Evolutionary conservation across 1,140 invertebrate genomes (phyloP).

Genomic region (Calephelis virginiensis): DNA sequence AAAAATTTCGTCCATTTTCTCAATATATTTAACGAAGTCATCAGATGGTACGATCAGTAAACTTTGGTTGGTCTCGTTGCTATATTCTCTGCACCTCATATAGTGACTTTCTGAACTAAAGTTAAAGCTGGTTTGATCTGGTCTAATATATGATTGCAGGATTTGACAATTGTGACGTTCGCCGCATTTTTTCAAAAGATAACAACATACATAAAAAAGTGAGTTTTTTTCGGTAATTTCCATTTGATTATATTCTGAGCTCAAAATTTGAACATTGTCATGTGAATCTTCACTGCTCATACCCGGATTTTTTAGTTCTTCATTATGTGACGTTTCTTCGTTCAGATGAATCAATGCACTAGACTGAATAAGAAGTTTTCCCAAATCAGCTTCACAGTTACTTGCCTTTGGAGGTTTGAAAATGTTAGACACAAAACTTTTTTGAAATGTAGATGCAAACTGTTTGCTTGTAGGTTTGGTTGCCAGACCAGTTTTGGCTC

Average conservation of each 20-base stretch:
- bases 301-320: background rate
- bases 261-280: background rate
- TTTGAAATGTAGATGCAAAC: conserved; percentile 18
- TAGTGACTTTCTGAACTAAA: conserved; percentile 18
- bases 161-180: conserved; percentile 7
- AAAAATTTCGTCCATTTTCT: conserved; percentile 11
- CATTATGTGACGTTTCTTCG: too few relatives aligned
- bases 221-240: conserved; percentile 11
- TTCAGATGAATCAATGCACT: too few relatives aligned
- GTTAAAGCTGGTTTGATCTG: conserved; percentile 14
- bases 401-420: too few relatives aligned
- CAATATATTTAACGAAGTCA: too few relatives aligned
- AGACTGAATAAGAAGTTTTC: too few relatives aligned
- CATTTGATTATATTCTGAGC: conserved; percentile 19
- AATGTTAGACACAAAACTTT: conserved; percentile 1
- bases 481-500: conserved; percentile 10
- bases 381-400: too few relatives aligned
- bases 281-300: background rate
- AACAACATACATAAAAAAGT: conserved; percentile 17
- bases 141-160: conserved; percentile 16
- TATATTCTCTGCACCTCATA: conserved; percentile 11
- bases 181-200: conserved; percentile 16
- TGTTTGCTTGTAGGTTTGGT: conserved; percentile 9
- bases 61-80: background rate
- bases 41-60: too few relatives aligned